Base-by-base conservation (phyloP, 1,140 invertebrate genomes). In the Neodiprion virginianus region DNA sequence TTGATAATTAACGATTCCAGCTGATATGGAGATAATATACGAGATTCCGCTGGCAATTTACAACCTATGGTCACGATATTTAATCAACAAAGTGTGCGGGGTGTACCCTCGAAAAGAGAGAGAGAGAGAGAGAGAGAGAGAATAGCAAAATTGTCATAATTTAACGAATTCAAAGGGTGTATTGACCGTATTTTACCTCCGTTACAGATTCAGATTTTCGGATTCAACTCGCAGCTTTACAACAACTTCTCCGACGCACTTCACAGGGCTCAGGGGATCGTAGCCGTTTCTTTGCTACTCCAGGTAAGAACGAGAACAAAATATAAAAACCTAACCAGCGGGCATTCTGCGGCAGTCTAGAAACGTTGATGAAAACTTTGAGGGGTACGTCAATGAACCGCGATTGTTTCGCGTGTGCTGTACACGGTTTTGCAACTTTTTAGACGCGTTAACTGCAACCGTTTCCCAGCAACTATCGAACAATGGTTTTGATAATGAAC, bases 201-300 rank as follows among this genome's bases (percentile, higher is more conserved):
- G 84, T 91, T 91, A 74, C 92, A 97, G 96, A 94, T 97, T 83
- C 96, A 97, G 91, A 95, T 97, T 90, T 95, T 96, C 87, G 95
- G 96, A 80, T 98, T 96, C 92, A 98, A 98, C 90, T 96, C 95
- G 74, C 95, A 97, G 86, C 91, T 98, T 72, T 98, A 97, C 89
- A 93, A 93, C 80, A 97, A 97, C 90, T 95, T 96, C 89, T 94
- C 95, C 61, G 95, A 97, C 86, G 96, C 96, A 72, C 88, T 96
- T 75, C 93, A 96, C 85, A 93, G 94, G 88, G 95, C 96, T 74
- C 96, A 97, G 88, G 96, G 96, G 78, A 93, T 97, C 81, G 95
- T 96, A 69, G 95, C 94, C 53, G 92, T 97, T 80, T 96, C 96
- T 71, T 90, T 98, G 76, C 91, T 98, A 71, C 89, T 97, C 77